These are phyloP conservation scores for Echeneis naucrates DNA, from an alignment of 2,797 vertebrate species.

Conservation along the genomic window DNA sequence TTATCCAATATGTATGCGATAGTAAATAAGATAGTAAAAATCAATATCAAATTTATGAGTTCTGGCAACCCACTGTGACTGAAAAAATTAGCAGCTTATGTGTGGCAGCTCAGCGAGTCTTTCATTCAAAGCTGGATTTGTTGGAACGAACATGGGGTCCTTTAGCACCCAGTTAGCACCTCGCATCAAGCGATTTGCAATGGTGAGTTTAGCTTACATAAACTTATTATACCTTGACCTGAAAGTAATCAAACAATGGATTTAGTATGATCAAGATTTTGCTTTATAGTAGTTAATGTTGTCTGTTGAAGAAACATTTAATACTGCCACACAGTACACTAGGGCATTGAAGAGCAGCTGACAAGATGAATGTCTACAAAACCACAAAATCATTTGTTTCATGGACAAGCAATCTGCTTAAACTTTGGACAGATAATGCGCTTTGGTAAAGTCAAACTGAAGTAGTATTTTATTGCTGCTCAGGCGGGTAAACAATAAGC, in stretches of 20 bases:
- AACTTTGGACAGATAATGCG: conserved; percentile 3
- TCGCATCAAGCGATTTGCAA: too few species aligned
- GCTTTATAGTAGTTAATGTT: too few species aligned
- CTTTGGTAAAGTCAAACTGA: not conserved
- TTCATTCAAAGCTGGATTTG: conserved; percentile 9
- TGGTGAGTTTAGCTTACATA: not conserved
- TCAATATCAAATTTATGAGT: not conserved
- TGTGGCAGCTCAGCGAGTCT: not conserved
- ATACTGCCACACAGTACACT: conserved; percentile 25
- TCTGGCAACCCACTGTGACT: accelerated
- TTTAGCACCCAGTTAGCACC: conserved; percentile 36
- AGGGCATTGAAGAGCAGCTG: conserved; percentile 30
- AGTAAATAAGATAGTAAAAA: too few species aligned
- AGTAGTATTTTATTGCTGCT: not conserved
- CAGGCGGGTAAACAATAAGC: not conserved
- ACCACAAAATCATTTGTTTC: not conserved
- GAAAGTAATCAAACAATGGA: not conserved
- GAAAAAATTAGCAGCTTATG: not conserved
- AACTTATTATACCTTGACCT: not conserved
- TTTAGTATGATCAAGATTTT: too few species aligned
- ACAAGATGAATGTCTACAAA: not conserved
- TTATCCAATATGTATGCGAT: too few species aligned
- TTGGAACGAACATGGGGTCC: conserved; percentile 3
- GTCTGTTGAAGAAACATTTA: conserved; percentile 31
- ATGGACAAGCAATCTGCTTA: not conserved